These are phyloP conservation scores for Lerema accius DNA, from an alignment of 1,140 invertebrate species.

Conservation along the genomic window DNA sequence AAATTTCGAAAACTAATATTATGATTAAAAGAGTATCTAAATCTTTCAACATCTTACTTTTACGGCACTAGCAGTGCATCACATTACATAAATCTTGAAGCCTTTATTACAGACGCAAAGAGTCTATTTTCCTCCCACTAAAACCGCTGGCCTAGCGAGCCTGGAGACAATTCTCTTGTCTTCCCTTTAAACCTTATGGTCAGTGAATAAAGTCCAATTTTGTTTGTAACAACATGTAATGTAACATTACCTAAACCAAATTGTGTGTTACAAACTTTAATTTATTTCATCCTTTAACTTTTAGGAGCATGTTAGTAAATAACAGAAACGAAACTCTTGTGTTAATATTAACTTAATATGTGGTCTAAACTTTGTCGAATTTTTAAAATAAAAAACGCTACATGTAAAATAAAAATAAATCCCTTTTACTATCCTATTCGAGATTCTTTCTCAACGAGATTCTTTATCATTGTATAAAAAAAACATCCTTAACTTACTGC, in stretches of 20 bases:
- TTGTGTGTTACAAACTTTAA: background rate
- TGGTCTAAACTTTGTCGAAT: too few species aligned
- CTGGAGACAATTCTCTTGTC: background rate
- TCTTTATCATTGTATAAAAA: too few species aligned
- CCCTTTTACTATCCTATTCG: too few species aligned
- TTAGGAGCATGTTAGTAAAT: background rate
- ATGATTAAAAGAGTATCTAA: background rate
- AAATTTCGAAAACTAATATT: too few species aligned
- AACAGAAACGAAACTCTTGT: background rate
- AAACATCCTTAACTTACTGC: too few species aligned
- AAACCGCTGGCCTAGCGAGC: conserved; percentile 3
- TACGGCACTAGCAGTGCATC: conserved; percentile 2
- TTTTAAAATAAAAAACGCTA: too few species aligned
- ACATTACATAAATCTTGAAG: conserved; percentile 18
- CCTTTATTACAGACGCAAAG: conserved; percentile 24
- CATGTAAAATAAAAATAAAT: too few species aligned
- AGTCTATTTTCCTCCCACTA: conserved; percentile 19
- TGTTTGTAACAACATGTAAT: background rate
- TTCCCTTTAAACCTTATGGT: background rate
- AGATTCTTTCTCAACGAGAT: too few species aligned
- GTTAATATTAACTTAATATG: too few species aligned
- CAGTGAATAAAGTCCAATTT: background rate
- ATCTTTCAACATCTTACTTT: background rate
- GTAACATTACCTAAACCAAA: background rate
- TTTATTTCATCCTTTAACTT: background rate